Percentiles rank a stretch among this genome's conserved stretches.
These are phyloP conservation scores for Polyommatus icarus DNA, from an alignment of 2,888 invertebrate species.

Conservation along the genomic window DNA sequence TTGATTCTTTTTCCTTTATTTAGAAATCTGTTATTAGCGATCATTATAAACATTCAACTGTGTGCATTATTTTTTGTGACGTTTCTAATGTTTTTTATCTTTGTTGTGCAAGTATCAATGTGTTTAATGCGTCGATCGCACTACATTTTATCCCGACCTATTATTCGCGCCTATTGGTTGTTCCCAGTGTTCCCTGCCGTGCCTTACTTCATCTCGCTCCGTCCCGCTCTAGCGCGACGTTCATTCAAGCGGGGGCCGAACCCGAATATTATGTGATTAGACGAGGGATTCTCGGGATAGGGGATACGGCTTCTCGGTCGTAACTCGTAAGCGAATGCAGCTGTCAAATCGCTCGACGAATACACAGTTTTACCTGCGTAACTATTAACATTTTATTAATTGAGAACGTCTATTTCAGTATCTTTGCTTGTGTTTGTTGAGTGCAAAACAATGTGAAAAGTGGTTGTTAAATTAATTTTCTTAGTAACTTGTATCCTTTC, in stretches of 20 bases:
- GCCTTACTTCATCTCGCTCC: conserved; percentile 59
- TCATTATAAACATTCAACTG: conserved; percentile 26
- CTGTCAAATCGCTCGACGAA: conserved; percentile 76
- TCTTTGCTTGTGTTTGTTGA: conserved; percentile 79
- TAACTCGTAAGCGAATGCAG: conserved; percentile 58
- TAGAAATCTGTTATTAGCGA: conserved; percentile 29
- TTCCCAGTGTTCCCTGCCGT: conserved; percentile 62
- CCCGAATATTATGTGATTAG: conserved; percentile 64
- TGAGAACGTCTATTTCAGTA: conserved; percentile 58
- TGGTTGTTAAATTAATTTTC: conserved; percentile 78
- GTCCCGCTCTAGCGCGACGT: conserved; percentile 54
- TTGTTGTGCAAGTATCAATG: conserved; percentile 49
- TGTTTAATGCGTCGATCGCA: conserved; percentile 50
- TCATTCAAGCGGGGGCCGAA: conserved; percentile 66
- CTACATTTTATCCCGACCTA: conserved; percentile 68
- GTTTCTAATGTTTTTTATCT: conserved; percentile 11
- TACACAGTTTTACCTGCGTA: conserved; percentile 44
- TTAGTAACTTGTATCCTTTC: conserved; percentile 78
- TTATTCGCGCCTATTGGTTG: conserved; percentile 53
- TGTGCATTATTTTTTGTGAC: conserved; percentile 27
- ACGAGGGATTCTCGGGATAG: conserved; percentile 70
- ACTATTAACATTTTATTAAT: conserved; percentile 46
- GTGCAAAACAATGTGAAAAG: conserved; percentile 81
- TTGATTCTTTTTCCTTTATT: conserved; percentile 19
- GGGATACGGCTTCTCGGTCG: conserved; percentile 41